These are phyloP conservation scores for Enteromius afrohamiltoni DNA, from an alignment of 2,797 vertebrate species.

Conservation along the genomic window DNA sequence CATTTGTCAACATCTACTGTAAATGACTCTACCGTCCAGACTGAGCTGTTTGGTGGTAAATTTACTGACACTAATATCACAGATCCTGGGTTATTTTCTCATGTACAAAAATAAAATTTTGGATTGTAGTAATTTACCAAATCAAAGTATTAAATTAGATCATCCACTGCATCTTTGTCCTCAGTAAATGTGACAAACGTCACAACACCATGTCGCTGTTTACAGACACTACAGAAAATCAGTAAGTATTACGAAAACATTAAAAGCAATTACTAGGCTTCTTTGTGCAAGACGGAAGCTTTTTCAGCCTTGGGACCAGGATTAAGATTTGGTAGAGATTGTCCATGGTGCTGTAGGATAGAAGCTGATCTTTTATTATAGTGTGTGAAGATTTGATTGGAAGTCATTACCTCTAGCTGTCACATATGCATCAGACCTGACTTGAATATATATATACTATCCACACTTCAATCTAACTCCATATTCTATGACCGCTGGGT, in stretches of 20 bases:
- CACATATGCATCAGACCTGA: neutral
- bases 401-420: neutral
- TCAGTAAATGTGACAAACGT: constrained; percentile 20
- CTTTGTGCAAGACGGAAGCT: neutral
- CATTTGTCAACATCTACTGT: constrained; percentile 42
- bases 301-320: constrained; percentile 3
- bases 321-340: constrained; percentile 37
- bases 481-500: neutral
- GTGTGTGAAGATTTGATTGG: neutral
- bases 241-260: neutral
- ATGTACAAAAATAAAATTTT: neutral
- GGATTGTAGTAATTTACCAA: neutral
- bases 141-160: constrained; percentile 9
- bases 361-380: neutral
- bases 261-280: neutral
- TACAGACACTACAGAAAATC: neutral
- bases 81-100: neutral
- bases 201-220: neutral
- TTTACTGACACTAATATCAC: constrained; percentile 16
- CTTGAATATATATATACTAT: neutral
- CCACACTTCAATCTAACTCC: constrained; percentile 6
- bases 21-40: constrained; percentile 9
- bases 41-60: neutral
- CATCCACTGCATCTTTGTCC: neutral
- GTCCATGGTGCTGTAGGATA: neutral